Base-by-base conservation (phyloP, 2,888 invertebrate genomes). In the Mesoligia furuncula region DNA sequence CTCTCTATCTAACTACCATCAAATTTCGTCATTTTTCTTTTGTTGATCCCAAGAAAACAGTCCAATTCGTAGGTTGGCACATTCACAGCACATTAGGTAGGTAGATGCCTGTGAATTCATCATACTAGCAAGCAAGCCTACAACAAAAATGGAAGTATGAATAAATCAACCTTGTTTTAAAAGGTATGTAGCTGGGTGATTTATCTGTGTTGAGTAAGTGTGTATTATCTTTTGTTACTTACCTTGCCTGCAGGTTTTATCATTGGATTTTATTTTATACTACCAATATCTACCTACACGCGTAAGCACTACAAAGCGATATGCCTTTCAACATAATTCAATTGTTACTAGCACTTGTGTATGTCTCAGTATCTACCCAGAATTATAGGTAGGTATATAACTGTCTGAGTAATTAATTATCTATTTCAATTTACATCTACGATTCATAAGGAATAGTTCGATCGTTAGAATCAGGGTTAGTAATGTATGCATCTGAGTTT, bases 191-290 rank as follows among this genome's bases (percentile, higher is more conserved):
- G 74, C 75, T 70, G 69, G 70, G 77, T 79, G 76, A 83, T 82
- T 84, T 88, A 79, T 85, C 80, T 71, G 69, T 81, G 72, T 75
- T 77, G 73, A 71, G 79, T 85, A 77, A 54, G 73, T 82, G 31
- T 80, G 74, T 79, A 76, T 87, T 86, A 87, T 87, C 85, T 84
- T 81, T 76, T 85, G 86, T 83, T 79, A 79, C 82, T 81, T 84
- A 75, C 83, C 83, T 79, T 74, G 83, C 71, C 79, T 85, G 85
- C 76, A 80, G n/a, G 75, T 85, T 77, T 83, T 84, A 84, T 84
- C 83, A 75, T 77, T 79, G 66, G 69, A 62, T 73, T 73, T 73
- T 75, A 75, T 71, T 75, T 71, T 75, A 79, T 71, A 73, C 39
- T 75, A 73, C 68, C 27, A 67, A 70, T 54, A 61, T 6, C 20